phyloP scores from a whole-genome alignment of 2,797 vertebrate species.

The Holocentrus rufus region DNA sequence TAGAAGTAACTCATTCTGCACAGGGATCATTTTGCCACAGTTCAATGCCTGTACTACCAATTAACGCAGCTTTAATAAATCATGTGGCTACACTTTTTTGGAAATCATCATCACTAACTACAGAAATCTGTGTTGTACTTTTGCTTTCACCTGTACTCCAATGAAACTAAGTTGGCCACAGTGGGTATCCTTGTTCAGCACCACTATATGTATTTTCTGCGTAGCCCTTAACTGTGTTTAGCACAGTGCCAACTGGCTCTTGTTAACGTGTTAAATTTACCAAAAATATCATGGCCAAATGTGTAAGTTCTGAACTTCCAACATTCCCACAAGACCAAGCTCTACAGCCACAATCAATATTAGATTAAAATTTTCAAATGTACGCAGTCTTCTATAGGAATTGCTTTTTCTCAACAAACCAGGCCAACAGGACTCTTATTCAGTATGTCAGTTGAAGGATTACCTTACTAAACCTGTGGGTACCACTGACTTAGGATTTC shows the following conservation, averaged over 20 bases:
- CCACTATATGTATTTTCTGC: neutral
- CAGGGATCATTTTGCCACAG: no score
- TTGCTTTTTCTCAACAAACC: neutral
- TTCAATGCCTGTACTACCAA: no score
- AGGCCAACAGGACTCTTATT: constrained; percentile 35
- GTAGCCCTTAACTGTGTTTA: neutral
- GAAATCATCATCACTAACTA: neutral
- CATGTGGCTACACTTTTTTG: neutral
- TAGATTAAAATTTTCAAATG: neutral
- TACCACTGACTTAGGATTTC: constrained; percentile 61
- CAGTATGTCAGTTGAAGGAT: neutral
- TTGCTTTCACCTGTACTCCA: neutral
- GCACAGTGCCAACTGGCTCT: neutral
- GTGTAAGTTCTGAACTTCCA: constrained; percentile 3
- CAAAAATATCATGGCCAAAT: neutral
- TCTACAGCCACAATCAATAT: neutral
- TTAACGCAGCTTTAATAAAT: neutral
- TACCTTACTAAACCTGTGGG: constrained; percentile 1
- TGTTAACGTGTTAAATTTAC: neutral
- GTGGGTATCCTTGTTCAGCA: neutral
- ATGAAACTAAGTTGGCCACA: neutral
- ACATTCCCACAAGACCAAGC: constrained; percentile 17
- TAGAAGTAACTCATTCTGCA: no score
- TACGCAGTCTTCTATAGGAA: neutral
- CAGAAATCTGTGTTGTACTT: neutral